Evolutionary conservation across 2,888 invertebrate species (phyloP), one percentile per base, ranked within the genome.

Genomic region (Andrena camellia): DNA sequence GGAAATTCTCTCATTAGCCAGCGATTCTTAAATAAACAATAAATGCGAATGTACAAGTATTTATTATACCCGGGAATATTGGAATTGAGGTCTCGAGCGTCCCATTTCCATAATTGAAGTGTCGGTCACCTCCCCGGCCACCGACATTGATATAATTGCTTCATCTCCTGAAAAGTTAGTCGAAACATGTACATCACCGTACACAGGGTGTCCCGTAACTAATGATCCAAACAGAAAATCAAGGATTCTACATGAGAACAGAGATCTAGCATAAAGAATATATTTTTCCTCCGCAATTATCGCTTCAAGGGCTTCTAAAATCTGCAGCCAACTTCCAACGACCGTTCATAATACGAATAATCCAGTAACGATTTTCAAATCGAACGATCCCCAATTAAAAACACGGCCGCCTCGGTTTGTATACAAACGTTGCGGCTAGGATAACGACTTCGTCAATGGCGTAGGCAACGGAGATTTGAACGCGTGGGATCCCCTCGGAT

Each of bases 61-160:
- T 52, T 50, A 69, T 54, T 20, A 20, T 87, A 89, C 94, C 92
- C 94, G 92, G 59, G 93, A 91, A 88, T 94, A 94, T 79, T 94
- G 94, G 81, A 91, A 94, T 72, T 94, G 93, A 82, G 94, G 94
- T 86, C 93, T 92, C 75, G 93, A 92, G 84, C 93, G 92, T 70
- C 93, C 94, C 67, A 94, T 90, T 91, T 94, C 93, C 89, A 94
- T 89, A 81, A 94, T 94, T 70, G 93, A 94, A 86, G 92, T 89
- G 88, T 94, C 93, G 79, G 94, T 94, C 88, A 94, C 92, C 90
- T 94, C 94, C 77, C 94, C 94, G 54, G 94, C 94, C 86, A 95
- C 93, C 79, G 94, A 95, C 94, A 95, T 94, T 8, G 94, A 94
- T 90, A 94, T 94, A 85, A 95, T 94, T 86, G 95, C 95, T 90